Evolutionary conservation across 2,113 vertebrate genomes (phyloP).

Genomic region (Psilopsiagon aurifrons): DNA sequence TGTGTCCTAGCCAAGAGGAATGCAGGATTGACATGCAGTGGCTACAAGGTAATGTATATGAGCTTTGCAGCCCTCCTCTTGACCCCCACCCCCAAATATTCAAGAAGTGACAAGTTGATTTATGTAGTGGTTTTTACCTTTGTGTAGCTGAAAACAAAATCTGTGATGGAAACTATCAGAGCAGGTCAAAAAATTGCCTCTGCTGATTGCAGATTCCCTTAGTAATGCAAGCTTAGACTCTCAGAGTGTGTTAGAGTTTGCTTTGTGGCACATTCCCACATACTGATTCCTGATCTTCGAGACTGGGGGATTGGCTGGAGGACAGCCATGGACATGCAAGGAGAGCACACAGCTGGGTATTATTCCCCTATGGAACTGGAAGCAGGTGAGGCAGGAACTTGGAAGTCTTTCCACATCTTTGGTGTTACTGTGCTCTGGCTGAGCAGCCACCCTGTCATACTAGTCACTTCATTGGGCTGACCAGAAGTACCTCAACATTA

Average conservation of each 20-base stretch:
- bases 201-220: not conserved
- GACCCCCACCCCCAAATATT: too few relatives aligned
- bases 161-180: not conserved
- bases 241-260: not conserved
- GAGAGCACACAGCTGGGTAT: not conserved
- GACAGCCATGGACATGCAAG: not conserved
- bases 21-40: conserved; percentile 90
- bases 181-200: not conserved
- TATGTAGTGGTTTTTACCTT: rapidly evolving
- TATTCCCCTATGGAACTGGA: not conserved
- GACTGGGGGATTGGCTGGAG: not conserved
- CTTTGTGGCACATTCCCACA: not conserved
- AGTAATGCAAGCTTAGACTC: not conserved
- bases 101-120: not conserved
- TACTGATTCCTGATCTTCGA: not conserved
- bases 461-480: not conserved
- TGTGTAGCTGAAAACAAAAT: not conserved
- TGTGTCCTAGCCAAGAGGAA: conserved; percentile 95
- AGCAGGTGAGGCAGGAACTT: not conserved
- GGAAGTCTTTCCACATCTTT: not conserved
- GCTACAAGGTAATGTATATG: conserved; percentile 86
- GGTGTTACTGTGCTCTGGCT: not conserved
- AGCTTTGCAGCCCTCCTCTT: not conserved
- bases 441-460: not conserved
- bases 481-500: not conserved